Evolutionary conservation across 2,113 vertebrate species (phyloP).

Genomic region (Coturnix japonica): DNA sequence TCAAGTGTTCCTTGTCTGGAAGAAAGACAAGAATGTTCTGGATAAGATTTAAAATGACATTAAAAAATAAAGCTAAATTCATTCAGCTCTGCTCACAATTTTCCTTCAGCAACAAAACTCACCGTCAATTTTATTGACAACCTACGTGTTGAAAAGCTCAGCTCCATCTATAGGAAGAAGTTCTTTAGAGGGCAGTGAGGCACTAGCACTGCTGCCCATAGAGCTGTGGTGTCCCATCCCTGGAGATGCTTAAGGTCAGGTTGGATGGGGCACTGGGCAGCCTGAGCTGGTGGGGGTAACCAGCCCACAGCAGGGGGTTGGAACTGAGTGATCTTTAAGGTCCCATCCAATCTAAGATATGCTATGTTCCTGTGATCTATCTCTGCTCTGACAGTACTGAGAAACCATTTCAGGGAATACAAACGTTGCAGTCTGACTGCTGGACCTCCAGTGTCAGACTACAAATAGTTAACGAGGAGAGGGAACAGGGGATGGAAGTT

Average conservation of each 20-base stretch:
- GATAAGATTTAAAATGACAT: not conserved
- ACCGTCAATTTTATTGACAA: not conserved
- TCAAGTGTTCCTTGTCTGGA: slow-evolving; percentile 82
- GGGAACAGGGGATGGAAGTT: not conserved
- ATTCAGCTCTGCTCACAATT: not conserved
- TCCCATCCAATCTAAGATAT: too few species aligned
- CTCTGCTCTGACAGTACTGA: not conserved
- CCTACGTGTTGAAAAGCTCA: not conserved
- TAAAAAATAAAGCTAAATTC: not conserved
- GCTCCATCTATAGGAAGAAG: not conserved
- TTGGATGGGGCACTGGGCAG: too few species aligned
- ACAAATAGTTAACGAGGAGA: not conserved
- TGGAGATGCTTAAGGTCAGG: too few species aligned
- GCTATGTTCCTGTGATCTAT: not conserved
- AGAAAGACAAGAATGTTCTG: slow-evolving; percentile 50
- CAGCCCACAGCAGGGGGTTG: too few species aligned
- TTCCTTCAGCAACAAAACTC: not conserved
- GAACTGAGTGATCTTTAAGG: too few species aligned
- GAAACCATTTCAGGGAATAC: not conserved
- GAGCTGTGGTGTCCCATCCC: too few species aligned
- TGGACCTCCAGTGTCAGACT: accelerated
- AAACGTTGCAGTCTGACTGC: not conserved
- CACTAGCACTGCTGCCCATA: too few species aligned
- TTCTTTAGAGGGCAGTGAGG: too few species aligned
- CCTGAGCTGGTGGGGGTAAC: too few species aligned